Base-by-base conservation (phyloP, 2,797 vertebrate species). In the Pseudochirops cupreus region DNA sequence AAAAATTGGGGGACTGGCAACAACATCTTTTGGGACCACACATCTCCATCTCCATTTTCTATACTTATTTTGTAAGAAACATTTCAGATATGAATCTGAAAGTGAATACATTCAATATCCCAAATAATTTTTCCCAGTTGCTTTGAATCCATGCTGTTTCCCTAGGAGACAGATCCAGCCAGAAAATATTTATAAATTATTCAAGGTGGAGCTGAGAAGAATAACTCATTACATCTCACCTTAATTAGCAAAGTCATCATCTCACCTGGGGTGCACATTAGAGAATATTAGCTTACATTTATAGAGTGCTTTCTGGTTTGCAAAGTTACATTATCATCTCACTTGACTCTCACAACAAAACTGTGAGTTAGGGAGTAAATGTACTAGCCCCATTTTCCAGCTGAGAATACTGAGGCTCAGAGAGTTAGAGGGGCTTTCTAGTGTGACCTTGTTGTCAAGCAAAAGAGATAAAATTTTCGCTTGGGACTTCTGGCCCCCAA, bases 121-220 rank as follows among this genome's bases (percentile, higher is more conserved):
- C 39, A 11, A 50, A 50, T 50, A 87, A 87, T 87, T 46, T 87
- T 87, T 50, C 11, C 74, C 21, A 87, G 21, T 10, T 9, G 1
- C 9, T 87, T 4, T 87, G 74, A 87, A 50, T 28, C 21, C 24
- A 87, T 87, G 39, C 39, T 50, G 39, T 87, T 87, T 28, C 74
- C 21, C 33, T 50, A 87, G 74, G 74, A 50, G 74, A 87, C 4
- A 87, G 74, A 87, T 50, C 39, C 7, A 26, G 39, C 24, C 21
- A 87, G 74, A 87, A 87, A 82, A 87, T 24, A 87, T 50, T 28
- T 50, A 87, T 87, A 87, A 87, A 87, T 87, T 87, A 87, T 87
- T 87, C 74, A 87, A 87, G 24, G 24, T 87, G 21, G 39, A 87
- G 39, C 39, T 26, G 39, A 87, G 74, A 87, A 50, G 21, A 46